Base-by-base conservation (phyloP, 2,888 invertebrate genomes). In the Gymnocheta viridis region DNA sequence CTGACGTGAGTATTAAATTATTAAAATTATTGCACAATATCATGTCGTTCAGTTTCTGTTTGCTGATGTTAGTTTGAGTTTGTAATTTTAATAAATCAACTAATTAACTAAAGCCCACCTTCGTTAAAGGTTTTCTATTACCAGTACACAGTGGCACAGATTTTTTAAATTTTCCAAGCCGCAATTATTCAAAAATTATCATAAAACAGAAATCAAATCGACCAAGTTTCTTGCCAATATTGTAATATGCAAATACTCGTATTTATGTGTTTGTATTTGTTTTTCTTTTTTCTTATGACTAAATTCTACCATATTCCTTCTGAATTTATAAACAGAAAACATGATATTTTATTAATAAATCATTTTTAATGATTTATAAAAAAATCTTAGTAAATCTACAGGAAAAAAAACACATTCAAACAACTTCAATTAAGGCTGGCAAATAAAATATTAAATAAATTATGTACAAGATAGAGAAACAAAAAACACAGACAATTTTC, bases 281-380 rank as follows among this genome's bases (percentile, higher is more conserved):
- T 32, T 32, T 38, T 24, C n/a, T 38, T 27, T 38, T 38, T 60
- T 38, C 12, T 60, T 60, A n/a, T n/a, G n/a, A 17, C 54, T 66
- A 7, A 32, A 58, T 14, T 54, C 54, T 24, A 17, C 17, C 14
- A 44, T 35, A 62, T 72, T 74, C 47, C 29, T 69, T 54, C 14
- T 27, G n/a, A 29, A 66, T 66, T 49, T 51, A 62, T 58, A 66
- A 74, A 54, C 69, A 82, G 29, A 82, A 82, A 82, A 62, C 62
- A 69, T 70, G 47, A 78, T 19, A 82, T 29, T 72, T 56, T 56
- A 72, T 38, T 67, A 72, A 82, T 82, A 82, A 82, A 78, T 82
- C 78, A 82, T 78, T 82, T 82, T 82, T 82, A 82, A 82, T 82
- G 82, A 82, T 67, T 82, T 78, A 54, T n/a, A 62, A 41, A 62